Evolutionary conservation across 2,888 invertebrate genomes (phyloP).

Genomic region (Panzeria rudis): DNA sequence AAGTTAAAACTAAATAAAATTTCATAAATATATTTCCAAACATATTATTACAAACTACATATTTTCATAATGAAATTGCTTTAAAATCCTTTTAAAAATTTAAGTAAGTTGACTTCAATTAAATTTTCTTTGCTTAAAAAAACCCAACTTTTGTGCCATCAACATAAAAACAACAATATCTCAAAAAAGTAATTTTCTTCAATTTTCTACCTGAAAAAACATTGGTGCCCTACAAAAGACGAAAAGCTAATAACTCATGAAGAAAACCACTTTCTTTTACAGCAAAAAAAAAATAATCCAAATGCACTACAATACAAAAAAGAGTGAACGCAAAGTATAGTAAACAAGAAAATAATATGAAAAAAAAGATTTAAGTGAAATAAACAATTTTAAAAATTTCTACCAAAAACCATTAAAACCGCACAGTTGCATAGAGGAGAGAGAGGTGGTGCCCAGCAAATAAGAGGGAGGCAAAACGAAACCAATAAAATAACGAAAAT

Average conservation of each 20-base stretch:
- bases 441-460: neutral
- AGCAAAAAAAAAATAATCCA: slow-evolving; percentile 34
- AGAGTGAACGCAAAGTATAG: slow-evolving; percentile 30
- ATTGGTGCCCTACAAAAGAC: slow-evolving; percentile 70
- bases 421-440: slow-evolving; percentile 31
- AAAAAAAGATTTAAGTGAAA: slow-evolving; percentile 61
- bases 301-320: slow-evolving; percentile 27
- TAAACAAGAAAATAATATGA: slow-evolving; percentile 40
- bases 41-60: too few species aligned
- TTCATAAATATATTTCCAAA: too few species aligned
- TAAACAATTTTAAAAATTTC: slow-evolving; percentile 67
- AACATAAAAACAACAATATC: slow-evolving; percentile 29
- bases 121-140: neutral
- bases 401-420: slow-evolving; percentile 67
- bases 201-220: slow-evolving; percentile 71
- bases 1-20: too few species aligned
- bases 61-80: too few species aligned
- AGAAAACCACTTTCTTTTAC: slow-evolving; percentile 69
- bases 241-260: slow-evolving; percentile 68
- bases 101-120: slow-evolving; percentile 14
- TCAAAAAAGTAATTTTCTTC: slow-evolving; percentile 63
- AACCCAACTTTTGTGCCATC: neutral
- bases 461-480: neutral
- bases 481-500: slow-evolving; percentile 28
- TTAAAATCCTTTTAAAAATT: neutral